Conservation (phyloP, 1,140 invertebrate species). For the Bemisia tabaci region DNA sequence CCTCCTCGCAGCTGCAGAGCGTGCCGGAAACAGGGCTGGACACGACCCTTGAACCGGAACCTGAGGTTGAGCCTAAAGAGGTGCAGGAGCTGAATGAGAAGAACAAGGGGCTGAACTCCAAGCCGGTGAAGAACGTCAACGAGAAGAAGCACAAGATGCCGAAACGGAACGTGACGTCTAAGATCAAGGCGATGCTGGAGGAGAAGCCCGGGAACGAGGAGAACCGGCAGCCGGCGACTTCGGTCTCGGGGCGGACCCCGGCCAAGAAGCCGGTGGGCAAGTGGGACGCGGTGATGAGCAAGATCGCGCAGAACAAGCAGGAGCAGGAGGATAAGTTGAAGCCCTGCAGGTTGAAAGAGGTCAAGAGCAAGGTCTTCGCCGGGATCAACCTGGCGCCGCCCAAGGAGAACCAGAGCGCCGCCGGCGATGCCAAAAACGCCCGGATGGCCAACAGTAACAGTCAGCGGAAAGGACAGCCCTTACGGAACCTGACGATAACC, state of each 20-base stretch:
- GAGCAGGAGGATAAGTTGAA: conserved; percentile 45
- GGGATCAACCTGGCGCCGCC: conserved; percentile 12
- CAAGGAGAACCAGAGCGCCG: not conserved
- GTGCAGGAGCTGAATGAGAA: conserved; percentile 9
- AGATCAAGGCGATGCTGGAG: conserved; percentile 54
- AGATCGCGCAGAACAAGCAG: conserved; percentile 55
- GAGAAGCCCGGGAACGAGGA: conserved; percentile 26
- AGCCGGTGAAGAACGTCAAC: conserved; percentile 28
- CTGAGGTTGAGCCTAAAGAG: conserved; percentile 1
- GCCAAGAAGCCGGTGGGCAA: conserved; percentile 38
- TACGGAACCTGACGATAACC: conserved; percentile 12
- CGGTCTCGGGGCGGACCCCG: conserved; percentile 25
- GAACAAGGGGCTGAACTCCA: conserved; percentile 20
- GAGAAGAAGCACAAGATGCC: conserved; percentile 61
- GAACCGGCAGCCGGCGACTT: conserved; percentile 17
- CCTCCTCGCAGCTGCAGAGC: not conserved
- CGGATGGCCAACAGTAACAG: not conserved
- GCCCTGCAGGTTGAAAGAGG: conserved; percentile 49
- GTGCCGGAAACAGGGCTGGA: not conserved
- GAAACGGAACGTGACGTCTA: conserved; percentile 54
- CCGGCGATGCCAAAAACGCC: not conserved
- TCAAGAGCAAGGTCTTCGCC: conserved; percentile 56
- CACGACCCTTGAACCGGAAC: not conserved
- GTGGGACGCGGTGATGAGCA: conserved; percentile 69
- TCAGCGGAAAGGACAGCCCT: not conserved